Conservation (phyloP, 2,113 vertebrate species). For the Ammodytes marinus region DNA sequence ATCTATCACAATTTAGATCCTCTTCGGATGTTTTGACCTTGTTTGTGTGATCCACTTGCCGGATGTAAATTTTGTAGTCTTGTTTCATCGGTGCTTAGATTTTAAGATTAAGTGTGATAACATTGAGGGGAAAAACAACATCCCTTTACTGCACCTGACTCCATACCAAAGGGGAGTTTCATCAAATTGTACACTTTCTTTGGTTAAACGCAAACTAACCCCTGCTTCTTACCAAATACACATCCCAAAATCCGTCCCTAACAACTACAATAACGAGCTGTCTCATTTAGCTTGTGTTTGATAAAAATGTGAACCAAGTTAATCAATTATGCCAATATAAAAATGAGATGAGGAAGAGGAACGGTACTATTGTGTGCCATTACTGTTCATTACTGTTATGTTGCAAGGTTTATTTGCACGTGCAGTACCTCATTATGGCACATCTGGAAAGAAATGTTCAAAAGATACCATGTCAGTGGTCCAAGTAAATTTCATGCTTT, state of each 20-base stretch:
- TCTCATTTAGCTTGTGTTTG: neutral
- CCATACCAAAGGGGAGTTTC: neutral
- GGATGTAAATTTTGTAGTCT: constrained; percentile 24
- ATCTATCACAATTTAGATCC: constrained; percentile 53
- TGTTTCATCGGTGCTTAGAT: constrained; percentile 44
- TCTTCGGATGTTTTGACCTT: constrained; percentile 63
- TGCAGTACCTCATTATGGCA: neutral
- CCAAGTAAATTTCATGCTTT: neutral
- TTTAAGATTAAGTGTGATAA: constrained; percentile 47
- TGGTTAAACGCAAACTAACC: constrained; percentile 6
- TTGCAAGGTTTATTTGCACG: neutral
- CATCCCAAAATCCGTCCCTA: too few relatives aligned
- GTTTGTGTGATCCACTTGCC: constrained; percentile 64
- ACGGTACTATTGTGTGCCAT: neutral
- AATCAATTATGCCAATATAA: neutral
- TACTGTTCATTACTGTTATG: neutral
- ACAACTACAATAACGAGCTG: too few relatives aligned
- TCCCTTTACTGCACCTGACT: constrained; percentile 14
- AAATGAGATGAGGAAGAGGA: neutral
- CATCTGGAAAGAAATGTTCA: neutral
- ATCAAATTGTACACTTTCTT: constrained; percentile 4
- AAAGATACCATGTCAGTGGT: neutral
- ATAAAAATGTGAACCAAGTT: neutral
- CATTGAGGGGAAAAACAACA: constrained; percentile 23
- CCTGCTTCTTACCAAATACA: too few relatives aligned